Base-by-base conservation (phyloP, 2,888 invertebrate species). In the Latrodectus elegans region DNA sequence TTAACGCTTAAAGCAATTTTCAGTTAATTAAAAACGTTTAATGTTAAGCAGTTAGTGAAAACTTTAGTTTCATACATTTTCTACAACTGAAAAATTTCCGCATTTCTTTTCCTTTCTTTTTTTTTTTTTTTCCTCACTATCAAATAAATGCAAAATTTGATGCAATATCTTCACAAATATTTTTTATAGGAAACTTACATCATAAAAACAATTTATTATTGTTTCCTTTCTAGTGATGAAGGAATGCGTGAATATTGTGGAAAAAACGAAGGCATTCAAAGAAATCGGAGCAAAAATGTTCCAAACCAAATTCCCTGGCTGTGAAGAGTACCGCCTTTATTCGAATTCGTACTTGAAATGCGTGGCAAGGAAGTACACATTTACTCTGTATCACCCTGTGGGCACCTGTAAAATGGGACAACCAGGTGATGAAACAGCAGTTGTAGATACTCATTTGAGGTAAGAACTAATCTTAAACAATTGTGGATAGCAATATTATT, bases 331-430 rank as follows among this genome's bases (percentile, higher is more conserved):
- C 17, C n/a, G 14, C 1, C 12, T 89, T 9, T 90, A 88, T 26
- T 89, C 89, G 0, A 84, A 88, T 14, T 14, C 49, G 1, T 90
- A 90, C 51, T 10, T 90, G 49, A 52, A 77, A 68, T 90, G 90
- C 55, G 76, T 89, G n/a, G 87, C 68, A 3, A 72, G 71, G 6
- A 64, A 22, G 0, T 89, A 89, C 52, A 82, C 89, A 12, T 70
- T 79, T 26, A 89, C 92, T 70, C 92, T 93, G 12, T 94, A 93
- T 90, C 94, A 94, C 90, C 93, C 93, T 9, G 93, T 93, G 3
- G 93, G 93, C 86, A 93, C 93, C 2, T 93, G 93, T 90, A 93
- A 93, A 90, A 94, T 94, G 93, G 94, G 92, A 10, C 64, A 65
- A 0, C 15, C 11, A 6, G 89, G 76, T 55, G 93, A 93, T 89